Evolutionary conservation across 1,140 invertebrate species (phyloP), one percentile per base, ranked within the genome.

Genomic region (Cecropterus lyciades): DNA sequence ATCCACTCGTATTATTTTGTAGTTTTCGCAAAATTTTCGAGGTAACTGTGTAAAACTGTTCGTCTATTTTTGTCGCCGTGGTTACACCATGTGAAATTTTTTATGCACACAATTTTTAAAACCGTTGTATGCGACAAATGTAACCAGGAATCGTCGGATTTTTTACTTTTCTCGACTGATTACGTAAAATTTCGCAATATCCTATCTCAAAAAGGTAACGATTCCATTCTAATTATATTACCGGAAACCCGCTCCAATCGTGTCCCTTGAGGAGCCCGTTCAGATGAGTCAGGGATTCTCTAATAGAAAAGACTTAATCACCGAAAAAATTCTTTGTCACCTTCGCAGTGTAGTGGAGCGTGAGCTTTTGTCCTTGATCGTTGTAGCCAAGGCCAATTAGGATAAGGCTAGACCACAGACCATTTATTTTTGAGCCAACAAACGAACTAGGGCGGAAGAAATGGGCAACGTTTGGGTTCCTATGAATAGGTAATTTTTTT

Each of bases 291-390:
- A 49, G 20, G 46, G 46, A 49, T 49, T 49, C 17, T 27, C 3
- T 15, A 20, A 49, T 24, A 49, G 11, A 49, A 49, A 24, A 20
- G 40, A 43, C 40, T 43, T 43, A 43, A 43, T 43, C 40, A 43
- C 40, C 13, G 40, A 43, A 43, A 49, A 49, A 24, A 49, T 37
- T 49, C 17, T 49, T 49, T 49, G 14, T 24, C 17, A 37, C 33
- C 11, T 37, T 37, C 33, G 33, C 11, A n/a, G 46, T 17, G 10
- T 24, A 24, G 17, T 24, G 17, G 17, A 49, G 20, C 17, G 46
- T 13, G 11, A 16, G 17, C 20, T 6, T n/a, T 49, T 49, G 46
- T 43, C 40, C n/a, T 43, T 43, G 46, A 24, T 49, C 46, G 10
- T 20, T 49, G 46, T 3, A 24, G 13, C 17, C 46, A 14, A 43